Percentiles rank a stretch among this genome's conserved stretches.
phyloP scores from a whole-genome alignment of 2,888 invertebrate genomes.

The Brenthis ino region DNA sequence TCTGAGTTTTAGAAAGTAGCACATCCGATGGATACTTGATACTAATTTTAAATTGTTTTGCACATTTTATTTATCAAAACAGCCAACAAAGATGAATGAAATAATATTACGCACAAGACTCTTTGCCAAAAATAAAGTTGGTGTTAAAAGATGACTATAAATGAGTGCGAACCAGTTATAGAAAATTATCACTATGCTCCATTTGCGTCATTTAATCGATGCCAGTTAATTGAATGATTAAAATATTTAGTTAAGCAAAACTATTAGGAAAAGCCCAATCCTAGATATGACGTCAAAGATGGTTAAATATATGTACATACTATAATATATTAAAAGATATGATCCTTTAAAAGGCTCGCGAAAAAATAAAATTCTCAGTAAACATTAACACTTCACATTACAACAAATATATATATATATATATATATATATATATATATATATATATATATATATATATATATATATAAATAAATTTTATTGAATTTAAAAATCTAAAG shows the following conservation, averaged over 20 bases:
- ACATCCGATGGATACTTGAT: neutral
- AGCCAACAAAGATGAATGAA: constrained; percentile 19
- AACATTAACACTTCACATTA: too few species aligned
- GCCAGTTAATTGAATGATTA: constrained; percentile 1
- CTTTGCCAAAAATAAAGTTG: constrained; percentile 31
- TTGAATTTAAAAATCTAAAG: too few species aligned
- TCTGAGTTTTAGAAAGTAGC: neutral
- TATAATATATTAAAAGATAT: too few species aligned
- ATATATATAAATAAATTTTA: too few species aligned
- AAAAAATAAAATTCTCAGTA: too few species aligned
- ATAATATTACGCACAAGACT: constrained; percentile 23
- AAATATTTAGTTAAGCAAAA: constrained; percentile 4
- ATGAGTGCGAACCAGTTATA: constrained; percentile 23
- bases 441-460: too few species aligned
- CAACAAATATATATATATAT: too few species aligned
- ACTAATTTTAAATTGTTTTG: constrained; percentile 11
- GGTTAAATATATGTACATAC: too few species aligned
- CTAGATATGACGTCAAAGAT: neutral
- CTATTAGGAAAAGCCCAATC: constrained; percentile 7
- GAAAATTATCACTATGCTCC: constrained; percentile 27
- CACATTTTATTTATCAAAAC: constrained; percentile 10
- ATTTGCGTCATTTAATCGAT: constrained; percentile 23
- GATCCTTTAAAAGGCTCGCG: too few species aligned
- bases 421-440: too few species aligned
- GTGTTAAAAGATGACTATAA: constrained; percentile 28